A percentile compares a stretch with the other conserved stretches of the same genome.
These are phyloP conservation scores for Drosophila murphyi DNA, from an alignment of 1,140 invertebrate species.

Conservation along the genomic window DNA sequence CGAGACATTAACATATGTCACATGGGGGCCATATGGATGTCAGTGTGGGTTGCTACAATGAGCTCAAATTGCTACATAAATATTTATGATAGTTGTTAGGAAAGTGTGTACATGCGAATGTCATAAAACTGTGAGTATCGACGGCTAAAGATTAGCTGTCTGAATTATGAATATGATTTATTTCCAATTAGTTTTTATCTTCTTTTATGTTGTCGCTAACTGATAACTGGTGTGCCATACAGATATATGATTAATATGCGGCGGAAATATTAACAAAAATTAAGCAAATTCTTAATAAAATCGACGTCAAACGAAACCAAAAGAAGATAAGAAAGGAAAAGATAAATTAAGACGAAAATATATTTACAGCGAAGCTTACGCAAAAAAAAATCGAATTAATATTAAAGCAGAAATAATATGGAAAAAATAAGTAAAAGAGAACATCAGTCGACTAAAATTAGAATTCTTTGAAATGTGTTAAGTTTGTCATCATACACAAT, in stretches of 20 bases:
- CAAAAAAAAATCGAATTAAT: too few species aligned
- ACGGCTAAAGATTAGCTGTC: conserved; percentile 21
- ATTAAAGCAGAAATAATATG: too few species aligned
- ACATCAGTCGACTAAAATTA: too few species aligned
- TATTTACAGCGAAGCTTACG: too few species aligned
- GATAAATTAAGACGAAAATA: too few species aligned
- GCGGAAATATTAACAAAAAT: too few species aligned
- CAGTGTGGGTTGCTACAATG: conserved; percentile 42
- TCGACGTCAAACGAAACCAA: too few species aligned
- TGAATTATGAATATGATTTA: conserved; percentile 27
- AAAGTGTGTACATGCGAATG: conserved; percentile 1
- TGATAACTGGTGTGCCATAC: background rate
- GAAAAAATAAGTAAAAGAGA: too few species aligned
- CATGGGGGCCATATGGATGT: conserved; percentile 37
- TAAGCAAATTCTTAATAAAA: too few species aligned
- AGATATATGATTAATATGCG: background rate
- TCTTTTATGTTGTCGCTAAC: conserved; percentile 4
- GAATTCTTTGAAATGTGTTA: too few species aligned
- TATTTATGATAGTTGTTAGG: conserved; percentile 52
- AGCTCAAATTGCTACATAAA: conserved; percentile 67
- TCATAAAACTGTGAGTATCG: background rate
- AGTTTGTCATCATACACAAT: too few species aligned
- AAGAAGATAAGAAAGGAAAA: too few species aligned
- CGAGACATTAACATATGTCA: conserved; percentile 58
- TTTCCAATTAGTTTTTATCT: conserved; percentile 36